These are phyloP conservation scores for Sebastes aleutianus DNA, from an alignment of 2,797 vertebrate genomes.

Conservation along the genomic window DNA sequence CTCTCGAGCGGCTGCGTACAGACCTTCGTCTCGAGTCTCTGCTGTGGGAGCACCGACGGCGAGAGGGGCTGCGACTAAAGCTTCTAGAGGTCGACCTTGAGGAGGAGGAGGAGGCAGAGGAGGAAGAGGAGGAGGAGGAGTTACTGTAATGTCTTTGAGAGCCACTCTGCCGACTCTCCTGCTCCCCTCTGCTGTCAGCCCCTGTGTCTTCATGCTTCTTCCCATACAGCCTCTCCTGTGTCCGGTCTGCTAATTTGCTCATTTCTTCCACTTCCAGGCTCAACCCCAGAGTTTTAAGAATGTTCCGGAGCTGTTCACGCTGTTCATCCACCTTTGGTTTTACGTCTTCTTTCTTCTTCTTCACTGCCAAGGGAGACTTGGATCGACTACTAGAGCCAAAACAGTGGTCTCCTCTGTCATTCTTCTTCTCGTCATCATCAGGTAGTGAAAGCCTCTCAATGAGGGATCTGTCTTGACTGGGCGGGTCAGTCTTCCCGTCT, in stretches of 20 bases:
- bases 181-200: not conserved
- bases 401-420: not conserved
- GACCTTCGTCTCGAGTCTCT: not conserved
- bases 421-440: not conserved
- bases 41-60: not conserved
- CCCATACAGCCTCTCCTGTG: constrained; percentile 70
- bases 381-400: not conserved
- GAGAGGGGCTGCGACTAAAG: not conserved
- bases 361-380: not conserved
- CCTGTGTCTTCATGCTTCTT: constrained; percentile 11
- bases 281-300: constrained; percentile 67
- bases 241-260: constrained; percentile 53
- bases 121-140: constrained; percentile 17
- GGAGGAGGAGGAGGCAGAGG: not conserved
- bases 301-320: constrained; percentile 54
- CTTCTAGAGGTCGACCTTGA: constrained; percentile 31
- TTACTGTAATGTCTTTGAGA: not conserved
- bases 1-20: not conserved
- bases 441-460: not conserved
- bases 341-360: constrained; percentile 16
- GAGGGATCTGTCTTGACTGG: not conserved
- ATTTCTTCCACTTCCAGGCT: constrained; percentile 65
- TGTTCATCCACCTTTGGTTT: constrained; percentile 26
- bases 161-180: not conserved
- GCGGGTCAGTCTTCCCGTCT: not conserved